phyloP scores from a whole-genome alignment of 2,888 invertebrate species.

The Leptothorax acervorum region DNA sequence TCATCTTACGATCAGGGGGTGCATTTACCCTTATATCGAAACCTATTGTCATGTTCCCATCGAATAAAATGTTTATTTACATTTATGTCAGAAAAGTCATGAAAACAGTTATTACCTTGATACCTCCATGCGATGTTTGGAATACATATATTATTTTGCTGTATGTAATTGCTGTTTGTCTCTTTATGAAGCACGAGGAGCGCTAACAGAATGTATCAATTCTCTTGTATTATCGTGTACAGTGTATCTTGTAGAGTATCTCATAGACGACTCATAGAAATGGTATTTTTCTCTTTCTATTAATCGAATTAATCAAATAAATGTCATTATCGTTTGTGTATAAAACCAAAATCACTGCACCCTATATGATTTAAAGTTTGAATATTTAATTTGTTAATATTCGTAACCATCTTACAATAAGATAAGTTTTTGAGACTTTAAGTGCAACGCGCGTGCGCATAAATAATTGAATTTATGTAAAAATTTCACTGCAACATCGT shows the following conservation, averaged over 20 bases:
- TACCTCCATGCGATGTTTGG: background rate
- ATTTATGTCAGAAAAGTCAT: background rate
- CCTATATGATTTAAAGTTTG: too few species aligned
- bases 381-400: too few species aligned
- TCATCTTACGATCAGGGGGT: background rate
- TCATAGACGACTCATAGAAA: background rate
- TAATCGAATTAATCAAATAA: background rate
- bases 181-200: background rate
- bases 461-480: too few species aligned
- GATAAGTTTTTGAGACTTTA: too few species aligned
- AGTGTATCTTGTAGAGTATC: background rate
- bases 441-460: too few species aligned
- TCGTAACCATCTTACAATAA: too few species aligned
- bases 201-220: background rate
- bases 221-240: background rate
- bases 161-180: background rate
- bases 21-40: background rate
- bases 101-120: too few species aligned
- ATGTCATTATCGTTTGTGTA: too few species aligned
- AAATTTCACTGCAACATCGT: too few species aligned
- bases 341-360: too few species aligned
- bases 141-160: background rate
- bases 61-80: constrained; percentile 19
- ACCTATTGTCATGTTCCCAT: constrained; percentile 34
- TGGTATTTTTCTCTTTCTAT: background rate